phyloP scores from a whole-genome alignment of 2,797 vertebrate species.

The Pteronotus mesoamericanus region DNA sequence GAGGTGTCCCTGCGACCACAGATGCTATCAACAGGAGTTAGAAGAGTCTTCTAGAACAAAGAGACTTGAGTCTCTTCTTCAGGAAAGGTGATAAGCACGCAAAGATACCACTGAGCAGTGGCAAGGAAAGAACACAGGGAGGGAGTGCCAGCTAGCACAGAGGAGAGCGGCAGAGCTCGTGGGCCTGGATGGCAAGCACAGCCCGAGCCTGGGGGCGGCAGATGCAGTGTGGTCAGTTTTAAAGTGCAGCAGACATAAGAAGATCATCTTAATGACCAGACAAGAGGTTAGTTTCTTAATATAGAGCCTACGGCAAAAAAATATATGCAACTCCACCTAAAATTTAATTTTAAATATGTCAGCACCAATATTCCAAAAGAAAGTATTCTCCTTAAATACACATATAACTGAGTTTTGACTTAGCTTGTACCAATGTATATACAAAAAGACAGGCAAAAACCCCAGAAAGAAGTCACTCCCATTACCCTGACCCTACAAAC shows the following conservation, averaged over 20 bases:
- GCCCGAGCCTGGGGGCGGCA: rapidly evolving
- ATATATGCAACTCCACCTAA: not conserved
- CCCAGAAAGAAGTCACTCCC: not conserved
- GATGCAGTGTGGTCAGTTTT: not conserved
- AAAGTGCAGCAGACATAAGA: not conserved
- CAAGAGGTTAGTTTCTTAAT: not conserved
- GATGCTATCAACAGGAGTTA: not conserved
- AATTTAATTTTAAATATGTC: not conserved
- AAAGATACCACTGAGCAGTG: not conserved
- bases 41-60: not conserved
- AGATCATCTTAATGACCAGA: not conserved
- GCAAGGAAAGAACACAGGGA: not conserved
- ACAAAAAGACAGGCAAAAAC: not conserved
- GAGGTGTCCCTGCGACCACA: rapidly evolving
- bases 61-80: not conserved
- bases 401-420: not conserved
- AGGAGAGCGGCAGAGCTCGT: not conserved
- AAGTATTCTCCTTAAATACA: not conserved
- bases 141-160: rapidly evolving
- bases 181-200: not conserved
- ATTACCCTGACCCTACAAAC: not conserved
- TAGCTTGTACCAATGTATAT: not conserved
- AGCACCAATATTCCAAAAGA: not conserved
- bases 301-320: not conserved
- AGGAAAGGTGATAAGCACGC: not conserved